Base-by-base conservation (phyloP, 1,140 invertebrate species). In the Pomacea maculata region DNA sequence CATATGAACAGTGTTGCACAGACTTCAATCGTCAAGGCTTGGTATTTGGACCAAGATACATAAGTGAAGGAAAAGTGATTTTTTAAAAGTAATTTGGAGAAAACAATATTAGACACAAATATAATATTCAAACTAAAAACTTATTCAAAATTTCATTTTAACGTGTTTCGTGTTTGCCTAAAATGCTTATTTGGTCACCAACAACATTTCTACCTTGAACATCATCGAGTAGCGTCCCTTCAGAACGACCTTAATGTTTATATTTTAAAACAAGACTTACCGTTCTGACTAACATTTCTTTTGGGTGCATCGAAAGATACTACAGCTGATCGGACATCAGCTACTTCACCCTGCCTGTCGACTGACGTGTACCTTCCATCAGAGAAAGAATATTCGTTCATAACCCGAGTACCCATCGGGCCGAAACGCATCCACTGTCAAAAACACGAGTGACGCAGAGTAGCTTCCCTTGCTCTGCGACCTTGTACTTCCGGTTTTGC, bases 381-480 rank as follows among this genome's bases (percentile, higher is more conserved):
- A 34, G 75, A 64, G 74, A 71, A 68, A 45, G 81, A 79, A 52
- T 79, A 82, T 61, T 82, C 81, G 71, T 74, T 82, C 81, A 82
- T 82, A 29, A 82, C 81, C 78, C 81, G 81, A 34, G 81, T 82
- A 67, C 81, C 81, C 81, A 82, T 82, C 34, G 63, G 67, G 63
- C 15, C 75, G 63, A 65, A 76, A 67, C 75, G 6, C 29, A 1
- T 34, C 63, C 21, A 14, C 61, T 52, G 34, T 17, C 64, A 57
- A 77, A 64, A 63, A 77, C 45, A 57, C 52, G 1, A 54, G 8
- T 21, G 19, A 52, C 14, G 15, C 29, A 63, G 75, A 77, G 75
- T 77, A 64, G 63, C 54, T 29, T 77, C 25, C 64, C 75, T 19
- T 72, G 17, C 34, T n/a, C 29, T 63, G 52, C 73, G 61, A 52